Evolutionary conservation across 2,888 invertebrate genomes (phyloP), one percentile per base, ranked within the genome.

Genomic region (Phrixothrix hirtus): DNA sequence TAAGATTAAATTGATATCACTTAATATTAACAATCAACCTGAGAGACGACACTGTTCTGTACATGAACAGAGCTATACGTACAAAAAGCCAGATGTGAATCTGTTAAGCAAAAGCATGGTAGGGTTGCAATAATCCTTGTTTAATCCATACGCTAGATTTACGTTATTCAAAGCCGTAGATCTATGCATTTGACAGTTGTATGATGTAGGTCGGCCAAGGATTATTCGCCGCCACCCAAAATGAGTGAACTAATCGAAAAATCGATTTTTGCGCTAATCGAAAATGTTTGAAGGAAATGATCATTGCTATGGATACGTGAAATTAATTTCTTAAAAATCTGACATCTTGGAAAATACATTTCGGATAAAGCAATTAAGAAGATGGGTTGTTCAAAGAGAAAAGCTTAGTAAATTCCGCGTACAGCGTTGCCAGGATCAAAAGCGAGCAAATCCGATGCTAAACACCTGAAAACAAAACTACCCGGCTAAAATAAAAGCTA

Each of bases 181-280:
- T 57, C 54, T 54, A 32, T 59, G 59, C 57, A 45, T 59, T 59
- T 59, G 59, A 59, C 59, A 59, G 59, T 59, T 59, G 57, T 53
- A 48, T 59, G 59, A 59, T 59, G 57, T 59, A 59, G 59, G 59
- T 57, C 59, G 55, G 17, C 16, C 42, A 29, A 43, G 57, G 57
- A 59, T 59, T 57, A 57, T 47, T 43, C 39, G 45, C 49, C 45
- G 46, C 53, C 55, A 49, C 56, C 49, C 49, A 58, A 52, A 55
- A 55, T 52, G 45, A 47, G 51, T 48, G 38, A 50, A 47, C 46
- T 52, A 55, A 58, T 47, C 47, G 44, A 55, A 49, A 57, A 58
- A 47, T 48, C 45, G 48, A 58, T 51, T 55, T 58, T 34, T n/a
- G n/a, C n/a, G n/a, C n/a, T n/a, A n/a, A n/a, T n/a, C n/a, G n/a